Evolutionary conservation across 1,140 invertebrate species (phyloP).

Genomic region (Philotrypesis tridentata): DNA sequence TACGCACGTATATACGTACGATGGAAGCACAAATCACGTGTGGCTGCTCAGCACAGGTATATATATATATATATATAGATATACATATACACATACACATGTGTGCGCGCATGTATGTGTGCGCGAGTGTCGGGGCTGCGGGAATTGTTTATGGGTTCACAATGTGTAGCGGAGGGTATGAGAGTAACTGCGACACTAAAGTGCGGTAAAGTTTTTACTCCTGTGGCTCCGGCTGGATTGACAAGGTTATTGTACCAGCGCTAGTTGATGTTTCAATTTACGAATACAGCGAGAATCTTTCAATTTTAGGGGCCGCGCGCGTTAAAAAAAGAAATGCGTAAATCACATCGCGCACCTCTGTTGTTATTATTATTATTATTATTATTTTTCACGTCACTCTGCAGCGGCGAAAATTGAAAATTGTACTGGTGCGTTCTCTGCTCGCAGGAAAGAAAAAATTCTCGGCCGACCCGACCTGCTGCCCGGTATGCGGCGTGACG

Average conservation of each 20-base stretch:
- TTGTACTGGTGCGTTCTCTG: constrained; percentile 32
- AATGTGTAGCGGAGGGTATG: constrained; percentile 2
- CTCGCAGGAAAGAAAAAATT: constrained; percentile 73
- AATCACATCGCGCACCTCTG: background rate
- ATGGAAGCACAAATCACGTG: constrained; percentile 29
- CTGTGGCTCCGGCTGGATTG: background rate
- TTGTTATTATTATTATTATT: no score
- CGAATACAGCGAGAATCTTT: background rate
- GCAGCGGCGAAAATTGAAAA: no score
- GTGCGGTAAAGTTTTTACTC: constrained; percentile 2
- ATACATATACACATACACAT: background rate
- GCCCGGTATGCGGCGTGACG: constrained; percentile 87
- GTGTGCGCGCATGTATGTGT: background rate
- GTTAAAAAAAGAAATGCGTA: background rate
- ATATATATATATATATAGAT: background rate
- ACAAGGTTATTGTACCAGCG: constrained; percentile 13
- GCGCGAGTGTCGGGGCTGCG: background rate
- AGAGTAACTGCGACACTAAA: constrained; percentile 12
- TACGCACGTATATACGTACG: background rate
- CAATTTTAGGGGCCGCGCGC: background rate
- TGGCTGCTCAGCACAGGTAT: background rate
- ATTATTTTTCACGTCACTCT: no score
- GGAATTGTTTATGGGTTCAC: constrained; percentile 26
- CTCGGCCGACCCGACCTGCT: constrained; percentile 79
- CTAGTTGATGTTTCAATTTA: constrained; percentile 10